These are phyloP conservation scores for Carettochelys insculpta DNA, from an alignment of 2,113 vertebrate genomes.

Conservation along the genomic window DNA sequence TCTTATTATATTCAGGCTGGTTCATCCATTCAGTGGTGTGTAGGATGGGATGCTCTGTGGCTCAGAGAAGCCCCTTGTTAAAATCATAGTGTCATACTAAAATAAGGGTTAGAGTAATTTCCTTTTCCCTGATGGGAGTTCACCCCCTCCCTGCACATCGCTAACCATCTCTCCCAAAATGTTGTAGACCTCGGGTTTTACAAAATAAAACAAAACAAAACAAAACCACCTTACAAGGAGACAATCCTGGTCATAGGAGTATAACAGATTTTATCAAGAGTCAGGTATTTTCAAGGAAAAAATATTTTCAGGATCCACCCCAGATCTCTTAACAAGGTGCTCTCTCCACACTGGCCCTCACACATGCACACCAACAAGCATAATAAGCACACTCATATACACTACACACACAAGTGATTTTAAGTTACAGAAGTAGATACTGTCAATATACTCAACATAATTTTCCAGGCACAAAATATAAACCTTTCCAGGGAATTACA, in stretches of 20 bases:
- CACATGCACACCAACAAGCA: background rate
- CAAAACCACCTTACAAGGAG: accelerated
- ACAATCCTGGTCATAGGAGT: background rate
- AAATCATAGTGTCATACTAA: background rate
- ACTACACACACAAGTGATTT: accelerated
- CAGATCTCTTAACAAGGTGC: background rate
- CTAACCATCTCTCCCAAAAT: background rate
- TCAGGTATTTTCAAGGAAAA: background rate
- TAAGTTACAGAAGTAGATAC: background rate
- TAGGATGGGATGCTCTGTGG: background rate
- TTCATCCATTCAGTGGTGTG: background rate
- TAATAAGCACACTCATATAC: too few relatives aligned
- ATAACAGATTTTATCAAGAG: background rate
- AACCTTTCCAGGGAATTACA: background rate
- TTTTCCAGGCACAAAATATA: background rate
- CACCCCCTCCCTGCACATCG: background rate
- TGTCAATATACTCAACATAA: background rate
- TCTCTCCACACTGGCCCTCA: background rate
- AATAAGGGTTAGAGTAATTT: background rate
- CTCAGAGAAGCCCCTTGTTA: background rate
- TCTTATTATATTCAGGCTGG: background rate
- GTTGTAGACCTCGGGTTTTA: background rate
- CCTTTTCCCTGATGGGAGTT: background rate
- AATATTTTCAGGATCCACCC: background rate
- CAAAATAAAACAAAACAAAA: accelerated